A percentile compares a stretch with the other conserved stretches of the same genome.
Conservation (phyloP, 2,888 invertebrate genomes). For the Neoascia interrupta region DNA sequence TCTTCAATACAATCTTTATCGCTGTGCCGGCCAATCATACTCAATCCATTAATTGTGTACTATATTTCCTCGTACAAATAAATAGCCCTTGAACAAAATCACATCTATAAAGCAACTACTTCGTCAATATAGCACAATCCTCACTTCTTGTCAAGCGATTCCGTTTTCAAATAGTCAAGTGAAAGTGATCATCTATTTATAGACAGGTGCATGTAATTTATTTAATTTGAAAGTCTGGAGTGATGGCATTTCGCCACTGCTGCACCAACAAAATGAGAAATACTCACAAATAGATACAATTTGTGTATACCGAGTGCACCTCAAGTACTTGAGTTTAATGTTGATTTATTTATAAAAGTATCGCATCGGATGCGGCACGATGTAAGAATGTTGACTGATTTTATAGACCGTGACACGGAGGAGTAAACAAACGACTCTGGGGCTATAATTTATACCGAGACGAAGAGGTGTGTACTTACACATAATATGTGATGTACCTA, state of each 20-base stretch:
- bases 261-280: no score
- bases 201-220: conserved; percentile 37
- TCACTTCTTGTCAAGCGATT: conserved; percentile 28
- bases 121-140: no score
- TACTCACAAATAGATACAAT: conserved; percentile 4
- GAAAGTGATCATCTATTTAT: conserved; percentile 62
- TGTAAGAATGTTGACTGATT: conserved; percentile 46
- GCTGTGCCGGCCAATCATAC: no score
- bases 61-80: no score
- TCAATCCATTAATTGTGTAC: no score
- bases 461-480: no score
- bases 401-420: conserved; percentile 61
- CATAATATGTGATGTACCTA: conserved; percentile 2
- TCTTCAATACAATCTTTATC: no score
- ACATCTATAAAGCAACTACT: no score
- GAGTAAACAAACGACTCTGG: no score
- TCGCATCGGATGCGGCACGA: conserved; percentile 29
- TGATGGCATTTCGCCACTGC: conserved; percentile 23
- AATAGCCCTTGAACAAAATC: no score
- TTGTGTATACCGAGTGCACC: conserved; percentile 5
- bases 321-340: no score
- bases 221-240: conserved; percentile 56
- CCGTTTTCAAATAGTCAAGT: conserved; percentile 22
- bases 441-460: no score
- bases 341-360: conserved; percentile 64